Base-by-base conservation (phyloP, 2,888 invertebrate genomes). In the Trissolcus brochymenae region DNA sequence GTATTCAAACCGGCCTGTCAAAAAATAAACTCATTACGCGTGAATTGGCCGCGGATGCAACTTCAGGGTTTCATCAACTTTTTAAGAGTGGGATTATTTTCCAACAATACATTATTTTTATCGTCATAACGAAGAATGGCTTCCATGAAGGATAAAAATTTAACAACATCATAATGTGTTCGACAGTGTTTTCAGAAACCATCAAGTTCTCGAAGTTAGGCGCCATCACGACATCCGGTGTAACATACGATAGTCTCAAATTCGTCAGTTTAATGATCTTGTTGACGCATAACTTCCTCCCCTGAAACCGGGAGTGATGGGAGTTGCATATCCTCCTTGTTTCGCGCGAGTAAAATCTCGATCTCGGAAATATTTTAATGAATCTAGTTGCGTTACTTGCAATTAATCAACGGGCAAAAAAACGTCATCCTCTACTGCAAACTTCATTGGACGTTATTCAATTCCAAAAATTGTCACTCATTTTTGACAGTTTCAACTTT, bases 221-320 rank as follows among this genome's bases (percentile, higher is more conserved):
- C 80, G 80, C 78, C 80, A 65, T 66, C 66, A 73, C 56, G 76
- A 78, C 76, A 78, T 80, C 80, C 80, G 78, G 71, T 74, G 80
- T 74, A 53, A 19, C 46, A 35, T 35, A 60, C 59, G 51, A 73
- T 65, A 65, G 62, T 70, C 73, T 70, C 80, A 78, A 81, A 85
- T 86, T 82, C 88, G 86, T 88, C 88, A 88, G 81, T 84, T 80
- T 88, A 88, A 88, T 87, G 88, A 88, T 86, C 88, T 88, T 81
- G 85, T 84, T 87, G 88, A 88, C 88, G 86, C 85, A 84, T 78
- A 79, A 84, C 84, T 88, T 87, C 87, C 85, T 87, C 76, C 81
- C 43, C 65, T 67, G 78, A 51, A 68, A 67, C 49, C 53, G 62
- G 68, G 77, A 65, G 76, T 71, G 81, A 82, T 72, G 73, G 80